These are phyloP conservation scores for Parus major DNA, from an alignment of 2,113 vertebrate species.

Conservation along the genomic window DNA sequence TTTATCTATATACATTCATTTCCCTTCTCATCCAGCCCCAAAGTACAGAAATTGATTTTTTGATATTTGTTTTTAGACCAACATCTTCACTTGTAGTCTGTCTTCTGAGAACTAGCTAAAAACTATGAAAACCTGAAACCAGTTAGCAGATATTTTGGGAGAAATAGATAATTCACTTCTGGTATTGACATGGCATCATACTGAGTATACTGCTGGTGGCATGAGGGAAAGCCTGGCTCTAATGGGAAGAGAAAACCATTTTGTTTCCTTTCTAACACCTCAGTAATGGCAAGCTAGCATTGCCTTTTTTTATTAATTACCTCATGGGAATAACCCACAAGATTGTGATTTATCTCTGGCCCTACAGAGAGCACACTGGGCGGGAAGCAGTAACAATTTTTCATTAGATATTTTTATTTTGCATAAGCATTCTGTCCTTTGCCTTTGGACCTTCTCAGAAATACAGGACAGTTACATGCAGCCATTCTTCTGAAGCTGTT, in stretches of 20 bases:
- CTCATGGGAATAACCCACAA: background rate
- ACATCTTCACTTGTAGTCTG: background rate
- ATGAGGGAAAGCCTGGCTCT: background rate
- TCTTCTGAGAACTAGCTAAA: background rate
- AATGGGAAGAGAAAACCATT: background rate
- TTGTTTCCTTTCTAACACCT: background rate
- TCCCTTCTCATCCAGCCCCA: background rate
- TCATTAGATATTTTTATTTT: background rate
- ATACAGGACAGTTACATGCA: background rate
- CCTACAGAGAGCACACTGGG: background rate
- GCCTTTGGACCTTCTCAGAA: constrained; percentile 44
- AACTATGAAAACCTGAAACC: background rate
- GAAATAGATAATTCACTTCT: background rate
- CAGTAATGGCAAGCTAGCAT: background rate
- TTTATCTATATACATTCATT: background rate
- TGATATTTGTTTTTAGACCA: background rate
- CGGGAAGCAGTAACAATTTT: background rate
- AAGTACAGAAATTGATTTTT: background rate
- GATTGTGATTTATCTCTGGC: background rate
- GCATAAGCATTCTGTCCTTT: constrained; percentile 11
- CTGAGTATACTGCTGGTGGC: background rate
- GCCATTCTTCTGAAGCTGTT: background rate
- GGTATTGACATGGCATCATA: background rate
- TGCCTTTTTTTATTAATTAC: constrained; percentile 27
- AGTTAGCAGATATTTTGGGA: background rate